Conservation (phyloP, 2,113 vertebrate species). For the Sapayoa aenigma region DNA sequence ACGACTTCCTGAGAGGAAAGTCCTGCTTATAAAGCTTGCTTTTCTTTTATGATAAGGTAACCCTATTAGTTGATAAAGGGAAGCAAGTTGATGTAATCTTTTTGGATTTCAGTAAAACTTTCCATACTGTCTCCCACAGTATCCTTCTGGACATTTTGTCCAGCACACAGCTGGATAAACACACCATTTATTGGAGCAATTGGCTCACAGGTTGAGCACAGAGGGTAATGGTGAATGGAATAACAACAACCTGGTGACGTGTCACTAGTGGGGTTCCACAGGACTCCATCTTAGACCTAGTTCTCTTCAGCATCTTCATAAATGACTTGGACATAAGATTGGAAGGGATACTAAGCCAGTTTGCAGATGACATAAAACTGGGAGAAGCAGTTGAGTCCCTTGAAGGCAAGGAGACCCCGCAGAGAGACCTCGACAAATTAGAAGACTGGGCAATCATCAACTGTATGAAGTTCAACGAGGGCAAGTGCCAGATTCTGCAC, state of each 20-base stretch:
- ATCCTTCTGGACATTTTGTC: neutral
- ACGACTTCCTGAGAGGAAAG: neutral
- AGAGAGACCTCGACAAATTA: neutral
- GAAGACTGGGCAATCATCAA: neutral
- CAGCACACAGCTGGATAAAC: neutral
- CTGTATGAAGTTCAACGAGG: neutral
- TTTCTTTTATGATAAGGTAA: neutral
- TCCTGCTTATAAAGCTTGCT: neutral
- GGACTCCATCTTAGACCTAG: neutral
- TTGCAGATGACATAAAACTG: neutral
- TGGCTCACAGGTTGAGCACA: neutral
- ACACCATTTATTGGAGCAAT: neutral
- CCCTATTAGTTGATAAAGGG: neutral
- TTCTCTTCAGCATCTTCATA: neutral
- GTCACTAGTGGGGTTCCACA: neutral
- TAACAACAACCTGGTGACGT: neutral
- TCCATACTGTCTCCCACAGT: neutral
- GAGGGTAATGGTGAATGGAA: neutral
- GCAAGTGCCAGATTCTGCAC: neutral
- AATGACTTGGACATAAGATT: neutral
- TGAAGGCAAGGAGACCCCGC: neutral
- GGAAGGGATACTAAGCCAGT: neutral
- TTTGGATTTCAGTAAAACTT: neutral
- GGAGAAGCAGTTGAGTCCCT: neutral
- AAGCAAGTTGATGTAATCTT: neutral